Base-by-base conservation (phyloP, 2,888 invertebrate species). In the Tachina fera region DNA sequence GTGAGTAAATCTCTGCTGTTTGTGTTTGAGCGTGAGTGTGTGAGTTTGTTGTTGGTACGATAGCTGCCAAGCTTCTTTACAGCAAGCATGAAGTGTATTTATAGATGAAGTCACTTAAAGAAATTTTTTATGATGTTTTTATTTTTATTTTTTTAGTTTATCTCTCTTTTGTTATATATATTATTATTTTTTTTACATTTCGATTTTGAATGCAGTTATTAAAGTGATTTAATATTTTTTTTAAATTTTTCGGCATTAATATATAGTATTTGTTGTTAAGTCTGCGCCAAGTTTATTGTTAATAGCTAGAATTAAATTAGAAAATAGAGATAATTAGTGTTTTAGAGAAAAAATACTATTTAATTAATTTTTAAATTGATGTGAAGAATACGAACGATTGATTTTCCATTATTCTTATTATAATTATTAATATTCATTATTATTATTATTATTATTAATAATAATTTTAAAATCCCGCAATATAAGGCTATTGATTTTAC, bases 81-180 rank as follows among this genome's bases (percentile, higher is more conserved):
- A 19, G 41, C 19, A 14, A 39, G 45, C 16, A 11, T 41, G n/a
- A 6, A 16, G 9, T 6, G 13, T 13, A 81, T n/a, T n/a, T n/a
- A n/a, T 56, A 49, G 63, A 47, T 74, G 61, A 47, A 84, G 80
- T 74, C 74, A 83, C 68, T 79, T 79, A 49, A 79, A 63, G 22
- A 60, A 75, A 74, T 49, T 58, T 45, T 47, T 45, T 45, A n/a
- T 9, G 11, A 8, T 47, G 16, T 45, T 45, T n/a, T 22, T 22
- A 13, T 56, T 31, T 31, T 31, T 31, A 0, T 31, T 31, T 31
- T 31, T 0, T 31, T 31, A 31, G 31, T 31, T 31, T 31, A 31
- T 31, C 31, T 31, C 31, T 31, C 6, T 31, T 31, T 31, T 31
- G 31, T 31, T 6, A 31, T 6, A 31, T 61, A 6, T 19, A 47